Base-by-base conservation (phyloP, 2,113 vertebrate genomes). In the Rissa tridactyla region DNA sequence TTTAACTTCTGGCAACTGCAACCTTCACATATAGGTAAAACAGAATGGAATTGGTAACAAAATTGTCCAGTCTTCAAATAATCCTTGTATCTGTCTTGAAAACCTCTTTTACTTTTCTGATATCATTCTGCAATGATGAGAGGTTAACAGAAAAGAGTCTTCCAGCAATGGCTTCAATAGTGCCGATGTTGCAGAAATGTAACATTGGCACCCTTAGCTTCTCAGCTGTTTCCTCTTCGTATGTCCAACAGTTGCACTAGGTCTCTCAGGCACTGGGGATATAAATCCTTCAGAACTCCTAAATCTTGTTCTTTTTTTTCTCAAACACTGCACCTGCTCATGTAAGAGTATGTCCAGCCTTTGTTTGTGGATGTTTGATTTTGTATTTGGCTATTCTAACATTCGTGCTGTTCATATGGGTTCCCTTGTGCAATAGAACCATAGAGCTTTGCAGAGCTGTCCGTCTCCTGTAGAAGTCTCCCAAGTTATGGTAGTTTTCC, bases 151-250 rank as follows among this genome's bases (percentile, higher is more conserved):
- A 58, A 46, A 90, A 9, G 49, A 75, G 6, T 46, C 27, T 81
- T 54, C 46, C 55, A 76, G n/a, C n/a, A 65, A 57, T 36, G 29
- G 18, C 42, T 62, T 89, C 49, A 77, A 2, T 11, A 47, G 27
- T 30, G 32, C 46, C 34, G 7, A 21, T 23, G 40, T 54, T 78
- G 46, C 55, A 84, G 80, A 79, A 90, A 40, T 17, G 30, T 18
- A 61, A 3, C 4, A 1, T 2, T 52, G 46, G 34, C 15, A 19
- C 26, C 15, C 13, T 75, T 12, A 2, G 1, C 12, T 70, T 65
- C 49, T 72, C 0, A 0, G 8, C 30, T 87, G 4, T 34, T 92
- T 27, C 2, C 0, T 47, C 15, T 82, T 64, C 10, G 0, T 14
- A 6, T 36, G 16, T 44, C 32, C 38, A 42, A 17, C 10, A 51